These are phyloP conservation scores for Xiphias gladius DNA, from an alignment of 2,113 vertebrate species.

Conservation along the genomic window DNA sequence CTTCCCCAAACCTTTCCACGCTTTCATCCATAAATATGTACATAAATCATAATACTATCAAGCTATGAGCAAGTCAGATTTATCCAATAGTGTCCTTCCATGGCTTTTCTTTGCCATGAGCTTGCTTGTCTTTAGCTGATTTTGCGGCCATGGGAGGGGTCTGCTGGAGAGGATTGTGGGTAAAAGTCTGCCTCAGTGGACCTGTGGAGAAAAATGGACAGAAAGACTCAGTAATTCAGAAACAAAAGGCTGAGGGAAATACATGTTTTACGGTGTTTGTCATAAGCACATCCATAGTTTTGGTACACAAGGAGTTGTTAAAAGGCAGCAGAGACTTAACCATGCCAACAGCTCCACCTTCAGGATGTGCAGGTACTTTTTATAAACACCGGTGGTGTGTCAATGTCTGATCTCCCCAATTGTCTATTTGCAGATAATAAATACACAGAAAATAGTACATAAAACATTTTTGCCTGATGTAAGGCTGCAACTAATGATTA, in stretches of 20 bases:
- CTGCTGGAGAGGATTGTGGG: conserved; percentile 89
- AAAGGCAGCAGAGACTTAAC: neutral
- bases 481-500: neutral
- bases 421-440: neutral
- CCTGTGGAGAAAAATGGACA: conserved; percentile 73
- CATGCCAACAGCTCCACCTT: neutral
- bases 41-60: conserved; percentile 41
- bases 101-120: conserved; percentile 74
- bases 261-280: neutral
- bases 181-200: conserved; percentile 90
- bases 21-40: conserved; percentile 78
- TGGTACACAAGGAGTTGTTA: neutral
- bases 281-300: neutral
- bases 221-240: neutral
- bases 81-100: conserved; percentile 89
- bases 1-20: neutral
- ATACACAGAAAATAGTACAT: neutral
- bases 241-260: neutral
- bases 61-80: conserved; percentile 1
- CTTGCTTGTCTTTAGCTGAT: conserved; percentile 57
- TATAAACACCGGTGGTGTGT: neutral
- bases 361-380: neutral
- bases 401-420: too few species aligned
- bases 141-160: conserved; percentile 50
- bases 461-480: neutral